Evolutionary conservation across 2,888 invertebrate species (phyloP).

Genomic region (Nomada goodeniana): DNA sequence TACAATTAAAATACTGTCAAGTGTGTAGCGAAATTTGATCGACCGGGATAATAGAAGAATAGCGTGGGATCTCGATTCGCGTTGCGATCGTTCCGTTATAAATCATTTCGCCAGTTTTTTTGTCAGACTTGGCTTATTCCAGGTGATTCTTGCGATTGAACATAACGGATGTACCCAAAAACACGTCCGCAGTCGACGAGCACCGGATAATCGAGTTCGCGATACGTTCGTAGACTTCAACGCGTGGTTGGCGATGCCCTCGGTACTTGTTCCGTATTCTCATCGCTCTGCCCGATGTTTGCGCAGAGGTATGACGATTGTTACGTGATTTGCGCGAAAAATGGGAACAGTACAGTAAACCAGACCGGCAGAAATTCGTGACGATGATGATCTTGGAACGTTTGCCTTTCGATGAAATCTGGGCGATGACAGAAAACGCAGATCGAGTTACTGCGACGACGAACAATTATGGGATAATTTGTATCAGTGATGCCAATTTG

Average conservation of each 20-base stretch:
- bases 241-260: neutral
- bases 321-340: constrained; percentile 26
- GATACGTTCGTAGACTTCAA: neutral
- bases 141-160: constrained; percentile 17
- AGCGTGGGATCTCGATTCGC: too few species aligned
- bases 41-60: too few species aligned
- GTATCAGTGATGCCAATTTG: neutral
- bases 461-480: neutral
- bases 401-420: neutral
- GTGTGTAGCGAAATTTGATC: too few species aligned
- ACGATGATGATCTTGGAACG: neutral
- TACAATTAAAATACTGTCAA: too few species aligned
- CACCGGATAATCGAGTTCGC: constrained; percentile 38
- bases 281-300: neutral
- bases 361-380: constrained; percentile 18
- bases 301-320: constrained; percentile 1
- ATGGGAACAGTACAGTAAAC: constrained; percentile 40
- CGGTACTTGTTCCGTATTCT: constrained; percentile 6
- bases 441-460: neutral
- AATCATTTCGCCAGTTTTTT: neutral
- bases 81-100: constrained; percentile 1
- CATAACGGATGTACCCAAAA: constrained; percentile 65
- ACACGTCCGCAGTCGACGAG: constrained; percentile 41
- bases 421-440: neutral
- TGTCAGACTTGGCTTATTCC: neutral